Conservation (phyloP, 2,888 invertebrate species). For the Loripinus fragilis region DNA sequence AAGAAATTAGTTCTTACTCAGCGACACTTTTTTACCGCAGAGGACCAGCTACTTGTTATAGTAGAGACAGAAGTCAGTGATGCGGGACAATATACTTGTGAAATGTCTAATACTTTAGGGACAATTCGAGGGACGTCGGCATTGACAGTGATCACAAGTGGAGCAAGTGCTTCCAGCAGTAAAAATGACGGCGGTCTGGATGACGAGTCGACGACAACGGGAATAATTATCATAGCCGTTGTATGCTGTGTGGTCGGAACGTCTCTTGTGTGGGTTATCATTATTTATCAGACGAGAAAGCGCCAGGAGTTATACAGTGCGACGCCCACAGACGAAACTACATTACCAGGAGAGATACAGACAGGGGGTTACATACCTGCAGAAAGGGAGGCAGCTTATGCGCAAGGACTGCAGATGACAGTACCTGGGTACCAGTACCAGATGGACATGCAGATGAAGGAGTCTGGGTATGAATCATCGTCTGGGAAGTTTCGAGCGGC, state of each 20-base stretch:
- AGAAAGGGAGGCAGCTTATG: conserved; percentile 76
- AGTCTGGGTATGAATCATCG: conserved; percentile 77
- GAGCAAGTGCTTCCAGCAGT: conserved; percentile 22
- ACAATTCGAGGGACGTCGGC: conserved; percentile 89
- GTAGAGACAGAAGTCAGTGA: conserved; percentile 91
- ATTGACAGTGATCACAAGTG: conserved; percentile 88
- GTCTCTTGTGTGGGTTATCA: conserved; percentile 95
- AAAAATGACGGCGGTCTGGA: conserved; percentile 83
- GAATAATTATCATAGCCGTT: conserved; percentile 94
- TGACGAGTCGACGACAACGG: conserved; percentile 89
- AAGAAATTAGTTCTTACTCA: conserved; percentile 88
- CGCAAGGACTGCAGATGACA: conserved; percentile 61
- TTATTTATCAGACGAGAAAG: conserved; percentile 93
- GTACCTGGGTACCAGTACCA: conserved; percentile 59
- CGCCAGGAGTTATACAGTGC: conserved; percentile 81
- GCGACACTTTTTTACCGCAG: conserved; percentile 93
- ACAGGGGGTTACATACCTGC: conserved; percentile 77
- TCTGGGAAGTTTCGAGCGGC: conserved; percentile 71
- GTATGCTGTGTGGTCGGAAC: conserved; percentile 96
- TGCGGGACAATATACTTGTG: conserved; percentile 94
- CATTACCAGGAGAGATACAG: conserved; percentile 78
- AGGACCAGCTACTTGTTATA: conserved; percentile 94
- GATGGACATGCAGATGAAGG: conserved; percentile 77
- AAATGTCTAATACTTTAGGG: conserved; percentile 93
- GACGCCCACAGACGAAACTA: conserved; percentile 80